A percentile compares a stretch with the other conserved stretches of the same genome.
Conservation (phyloP, 2,888 invertebrate genomes). For the Congeria kusceri region DNA sequence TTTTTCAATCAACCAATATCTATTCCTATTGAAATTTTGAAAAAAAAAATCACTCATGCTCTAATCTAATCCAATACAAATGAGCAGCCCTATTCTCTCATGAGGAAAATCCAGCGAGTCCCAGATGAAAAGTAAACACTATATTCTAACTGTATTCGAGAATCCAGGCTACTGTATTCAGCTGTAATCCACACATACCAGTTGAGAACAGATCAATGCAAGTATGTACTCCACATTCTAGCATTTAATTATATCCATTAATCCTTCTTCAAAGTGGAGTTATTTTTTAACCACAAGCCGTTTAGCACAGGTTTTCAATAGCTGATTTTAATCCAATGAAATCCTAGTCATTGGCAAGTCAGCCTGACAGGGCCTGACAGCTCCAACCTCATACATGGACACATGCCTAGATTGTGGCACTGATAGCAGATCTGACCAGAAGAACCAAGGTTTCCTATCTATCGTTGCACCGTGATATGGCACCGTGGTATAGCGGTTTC, state of each 20-base stretch:
- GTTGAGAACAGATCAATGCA: constrained; percentile 37
- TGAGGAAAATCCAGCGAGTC: background rate
- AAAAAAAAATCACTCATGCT: no score
- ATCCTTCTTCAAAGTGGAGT: constrained; percentile 21
- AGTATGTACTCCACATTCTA: constrained; percentile 14
- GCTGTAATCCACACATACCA: constrained; percentile 10
- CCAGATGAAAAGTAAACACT: constrained; percentile 23
- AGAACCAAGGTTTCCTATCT: no score
- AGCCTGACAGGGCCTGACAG: no score
- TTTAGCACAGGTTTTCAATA: no score
- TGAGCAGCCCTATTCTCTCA: constrained; percentile 24
- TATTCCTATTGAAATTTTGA: constrained; percentile 29
- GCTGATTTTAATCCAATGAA: no score
- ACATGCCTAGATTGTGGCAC: no score
- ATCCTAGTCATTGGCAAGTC: no score
- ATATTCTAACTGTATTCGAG: constrained; percentile 25
- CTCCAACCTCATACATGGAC: no score
- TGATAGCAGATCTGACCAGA: no score
- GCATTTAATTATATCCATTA: constrained; percentile 19
- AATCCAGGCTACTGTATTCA: constrained; percentile 22
- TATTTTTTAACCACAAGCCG: no score
- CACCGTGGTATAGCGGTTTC: no score
- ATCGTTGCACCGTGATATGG: no score
- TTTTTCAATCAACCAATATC: constrained; percentile 12
- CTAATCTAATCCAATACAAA: constrained; percentile 19